phyloP scores from a whole-genome alignment of 2,888 invertebrate species.

The Gasteruption jaculator region DNA sequence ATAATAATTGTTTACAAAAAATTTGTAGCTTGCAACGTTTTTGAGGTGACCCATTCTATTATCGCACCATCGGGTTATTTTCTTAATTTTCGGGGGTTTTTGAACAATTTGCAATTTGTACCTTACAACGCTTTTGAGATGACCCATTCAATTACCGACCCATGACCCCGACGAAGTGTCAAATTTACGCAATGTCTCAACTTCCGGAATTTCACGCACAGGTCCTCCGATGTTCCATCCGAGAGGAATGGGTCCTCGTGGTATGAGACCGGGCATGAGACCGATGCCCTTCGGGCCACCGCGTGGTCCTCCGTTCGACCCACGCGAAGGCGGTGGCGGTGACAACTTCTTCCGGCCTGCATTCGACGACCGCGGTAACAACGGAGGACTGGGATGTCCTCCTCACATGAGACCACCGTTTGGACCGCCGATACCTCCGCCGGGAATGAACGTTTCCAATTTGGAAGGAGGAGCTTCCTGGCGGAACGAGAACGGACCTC shows the following conservation, averaged over 20 bases:
- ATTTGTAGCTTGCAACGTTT: too few species aligned
- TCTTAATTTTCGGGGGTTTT: too few species aligned
- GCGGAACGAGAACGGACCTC: conserved; percentile 34
- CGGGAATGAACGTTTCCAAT: conserved; percentile 26
- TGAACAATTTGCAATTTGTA: too few species aligned
- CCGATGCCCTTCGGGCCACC: conserved; percentile 44
- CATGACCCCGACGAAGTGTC: too few species aligned
- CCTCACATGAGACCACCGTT: conserved; percentile 31
- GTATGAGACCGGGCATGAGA: conserved; percentile 46
- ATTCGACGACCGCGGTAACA: conserved; percentile 40
- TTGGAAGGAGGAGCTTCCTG: conserved; percentile 36
- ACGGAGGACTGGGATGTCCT: conserved; percentile 16
- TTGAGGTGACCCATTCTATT: too few species aligned
- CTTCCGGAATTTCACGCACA: conserved; percentile 27
- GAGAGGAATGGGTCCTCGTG: conserved; percentile 47
- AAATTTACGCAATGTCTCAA: too few species aligned
- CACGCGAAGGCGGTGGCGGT: conserved; percentile 37
- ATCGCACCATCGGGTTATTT: too few species aligned
- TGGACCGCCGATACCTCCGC: conserved; percentile 29
- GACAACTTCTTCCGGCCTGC: conserved; percentile 42
- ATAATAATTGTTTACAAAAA: too few species aligned
- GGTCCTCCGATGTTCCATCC: conserved; percentile 50
- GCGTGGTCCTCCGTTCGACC: conserved; percentile 39
- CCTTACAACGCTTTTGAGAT: too few species aligned
- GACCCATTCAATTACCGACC: too few species aligned